Percentiles rank a stretch among this genome's conserved stretches.
Evolutionary conservation across 2,888 invertebrate species (phyloP).

Genomic region (Xanthia togata): DNA sequence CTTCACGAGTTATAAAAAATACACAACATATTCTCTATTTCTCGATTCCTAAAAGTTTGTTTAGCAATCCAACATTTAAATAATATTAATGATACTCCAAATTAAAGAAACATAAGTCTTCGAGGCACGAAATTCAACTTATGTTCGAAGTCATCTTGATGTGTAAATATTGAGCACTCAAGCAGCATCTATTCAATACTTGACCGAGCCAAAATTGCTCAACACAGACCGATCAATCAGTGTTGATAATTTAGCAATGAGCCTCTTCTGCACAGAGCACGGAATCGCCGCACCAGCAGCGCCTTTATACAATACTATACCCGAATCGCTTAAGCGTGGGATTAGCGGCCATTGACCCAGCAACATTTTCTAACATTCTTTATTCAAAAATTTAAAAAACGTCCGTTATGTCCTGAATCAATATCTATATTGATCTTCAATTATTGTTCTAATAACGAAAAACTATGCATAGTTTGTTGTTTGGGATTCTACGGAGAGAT

Average conservation of each 20-base stretch:
- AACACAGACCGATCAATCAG: slow-evolving; percentile 24
- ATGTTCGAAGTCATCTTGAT: slow-evolving; percentile 12
- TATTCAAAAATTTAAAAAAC: too few relatives aligned
- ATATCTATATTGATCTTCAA: too few relatives aligned
- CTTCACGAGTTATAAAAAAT: too few relatives aligned
- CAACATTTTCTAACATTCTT: too few relatives aligned
- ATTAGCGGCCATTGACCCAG: too few relatives aligned
- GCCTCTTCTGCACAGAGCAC: not conserved
- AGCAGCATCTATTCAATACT: slow-evolving; percentile 6
- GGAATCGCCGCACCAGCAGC: not conserved
- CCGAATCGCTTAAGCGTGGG: too few relatives aligned
- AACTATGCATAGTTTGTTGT: too few relatives aligned
- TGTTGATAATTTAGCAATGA: slow-evolving; percentile 28
- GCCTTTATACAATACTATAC: too few relatives aligned
- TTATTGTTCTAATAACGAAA: too few relatives aligned
- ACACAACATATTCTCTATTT: not conserved
- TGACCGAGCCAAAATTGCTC: slow-evolving; percentile 29
- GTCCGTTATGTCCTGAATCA: too few relatives aligned
- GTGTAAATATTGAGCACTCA: slow-evolving; percentile 15
- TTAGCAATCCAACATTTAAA: not conserved
- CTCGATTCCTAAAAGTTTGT: not conserved
- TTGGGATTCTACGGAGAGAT: too few relatives aligned
- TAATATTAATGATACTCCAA: not conserved
- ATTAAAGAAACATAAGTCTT: not conserved
- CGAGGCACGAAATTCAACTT: not conserved